Conservation (phyloP, 2,888 invertebrate genomes). For the Phyllotreta striolata region DNA sequence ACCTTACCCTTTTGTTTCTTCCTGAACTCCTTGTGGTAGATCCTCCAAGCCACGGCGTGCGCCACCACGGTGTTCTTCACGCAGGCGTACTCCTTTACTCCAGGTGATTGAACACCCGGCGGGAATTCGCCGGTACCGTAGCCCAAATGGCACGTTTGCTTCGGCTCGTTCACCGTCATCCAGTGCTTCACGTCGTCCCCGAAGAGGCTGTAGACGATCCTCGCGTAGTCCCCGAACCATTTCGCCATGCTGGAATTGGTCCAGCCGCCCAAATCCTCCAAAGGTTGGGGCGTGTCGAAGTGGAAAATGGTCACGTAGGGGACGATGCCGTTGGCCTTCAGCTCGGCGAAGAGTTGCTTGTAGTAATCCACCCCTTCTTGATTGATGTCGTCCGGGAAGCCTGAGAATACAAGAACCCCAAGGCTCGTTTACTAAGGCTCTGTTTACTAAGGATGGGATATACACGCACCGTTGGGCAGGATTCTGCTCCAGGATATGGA, state of each 20-base stretch:
- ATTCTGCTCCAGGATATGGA: too few species aligned
- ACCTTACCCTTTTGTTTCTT: constrained; percentile 37
- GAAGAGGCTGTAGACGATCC: constrained; percentile 55
- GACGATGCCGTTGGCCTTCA: constrained; percentile 63
- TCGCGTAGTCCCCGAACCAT: constrained; percentile 64
- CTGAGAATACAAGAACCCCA: background rate
- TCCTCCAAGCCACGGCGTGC: constrained; percentile 70
- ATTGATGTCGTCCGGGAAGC: constrained; percentile 70
- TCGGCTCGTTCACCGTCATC: constrained; percentile 66
- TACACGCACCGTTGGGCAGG: too few species aligned
- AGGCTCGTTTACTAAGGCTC: too few species aligned
- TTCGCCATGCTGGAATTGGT: constrained; percentile 13
- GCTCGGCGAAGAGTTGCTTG: constrained; percentile 48
- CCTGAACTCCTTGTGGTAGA: constrained; percentile 68
- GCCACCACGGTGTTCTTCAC: constrained; percentile 70
- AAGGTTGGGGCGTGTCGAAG: constrained; percentile 65
- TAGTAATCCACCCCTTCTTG: constrained; percentile 68
- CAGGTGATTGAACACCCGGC: constrained; percentile 56
- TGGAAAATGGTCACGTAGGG: constrained; percentile 65
- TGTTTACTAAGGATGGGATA: too few species aligned
- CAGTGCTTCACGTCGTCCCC: constrained; percentile 58
- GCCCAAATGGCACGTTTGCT: constrained; percentile 43
- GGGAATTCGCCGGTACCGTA: constrained; percentile 47
- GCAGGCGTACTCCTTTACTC: constrained; percentile 70
- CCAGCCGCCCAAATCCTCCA: constrained; percentile 52